Evolutionary conservation across 2,113 vertebrate genomes (phyloP).

Genomic region (Apodemus sylvaticus): DNA sequence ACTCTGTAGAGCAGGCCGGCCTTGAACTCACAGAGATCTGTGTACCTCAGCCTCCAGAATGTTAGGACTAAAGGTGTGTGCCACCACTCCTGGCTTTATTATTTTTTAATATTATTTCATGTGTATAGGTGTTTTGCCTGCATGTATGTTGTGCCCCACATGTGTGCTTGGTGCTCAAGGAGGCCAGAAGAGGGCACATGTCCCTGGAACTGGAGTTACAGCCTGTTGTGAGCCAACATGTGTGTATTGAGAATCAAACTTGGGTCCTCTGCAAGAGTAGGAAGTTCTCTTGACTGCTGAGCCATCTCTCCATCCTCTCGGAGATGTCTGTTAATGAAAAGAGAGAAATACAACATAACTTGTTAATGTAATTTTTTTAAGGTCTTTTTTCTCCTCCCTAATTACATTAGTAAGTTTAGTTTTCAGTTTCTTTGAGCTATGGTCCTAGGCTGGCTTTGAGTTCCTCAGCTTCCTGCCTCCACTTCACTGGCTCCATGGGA

Average conservation of each 20-base stretch:
- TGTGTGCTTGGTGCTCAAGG: background rate
- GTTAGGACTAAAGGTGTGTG: background rate
- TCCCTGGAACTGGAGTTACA: background rate
- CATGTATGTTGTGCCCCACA: background rate
- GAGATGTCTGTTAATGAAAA: background rate
- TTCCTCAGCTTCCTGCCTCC: background rate
- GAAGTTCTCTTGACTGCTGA: background rate
- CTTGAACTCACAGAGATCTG: background rate
- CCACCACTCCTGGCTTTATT: background rate
- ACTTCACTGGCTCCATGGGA: background rate
- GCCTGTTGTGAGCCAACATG: background rate
- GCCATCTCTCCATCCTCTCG: background rate
- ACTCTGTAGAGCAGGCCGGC: background rate
- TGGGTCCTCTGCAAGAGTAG: background rate
- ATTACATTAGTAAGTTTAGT: background rate
- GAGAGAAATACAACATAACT: background rate
- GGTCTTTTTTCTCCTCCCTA: background rate
- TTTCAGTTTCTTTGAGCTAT: background rate
- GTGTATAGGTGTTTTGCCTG: background rate
- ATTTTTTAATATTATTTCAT: background rate
- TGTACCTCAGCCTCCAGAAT: background rate
- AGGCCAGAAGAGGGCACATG: background rate
- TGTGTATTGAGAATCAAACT: background rate
- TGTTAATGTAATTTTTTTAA: background rate
- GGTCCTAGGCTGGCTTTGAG: background rate